phyloP scores from a whole-genome alignment of 2,888 invertebrate species.

The Clanis bilineata region DNA sequence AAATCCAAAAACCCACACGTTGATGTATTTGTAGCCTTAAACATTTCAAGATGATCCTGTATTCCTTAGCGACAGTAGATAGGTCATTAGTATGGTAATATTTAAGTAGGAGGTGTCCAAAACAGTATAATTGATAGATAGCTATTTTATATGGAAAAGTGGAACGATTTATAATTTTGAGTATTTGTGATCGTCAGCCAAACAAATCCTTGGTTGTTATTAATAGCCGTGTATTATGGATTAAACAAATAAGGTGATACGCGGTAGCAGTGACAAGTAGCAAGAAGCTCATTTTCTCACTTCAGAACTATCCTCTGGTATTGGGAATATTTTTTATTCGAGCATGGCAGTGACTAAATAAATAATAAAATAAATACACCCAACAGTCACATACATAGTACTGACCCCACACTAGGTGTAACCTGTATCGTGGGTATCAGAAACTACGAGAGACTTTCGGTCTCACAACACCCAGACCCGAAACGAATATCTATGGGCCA shows the following conservation, averaged over 20 bases:
- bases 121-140: not conserved
- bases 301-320: no score
- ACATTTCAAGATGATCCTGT: not conserved
- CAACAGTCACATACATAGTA: no score
- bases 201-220: not conserved
- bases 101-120: conserved; percentile 3
- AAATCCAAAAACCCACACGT: not conserved
- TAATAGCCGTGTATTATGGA: not conserved
- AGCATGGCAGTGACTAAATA: no score
- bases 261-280: no score
- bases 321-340: no score
- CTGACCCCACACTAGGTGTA: no score
- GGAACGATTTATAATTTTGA: conserved; percentile 1
- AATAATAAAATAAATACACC: no score
- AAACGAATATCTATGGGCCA: no score
- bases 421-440: no score
- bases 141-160: not conserved
- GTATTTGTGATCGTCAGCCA: not conserved
- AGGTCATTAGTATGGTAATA: conserved; percentile 12
- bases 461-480: no score
- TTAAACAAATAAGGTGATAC: not conserved
- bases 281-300: no score
- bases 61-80: conserved; percentile 11
- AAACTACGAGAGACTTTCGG: no score
- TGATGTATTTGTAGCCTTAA: conserved; percentile 2